Base-by-base conservation (phyloP, 2,888 invertebrate species). In the Tetheella fluctuosa region DNA sequence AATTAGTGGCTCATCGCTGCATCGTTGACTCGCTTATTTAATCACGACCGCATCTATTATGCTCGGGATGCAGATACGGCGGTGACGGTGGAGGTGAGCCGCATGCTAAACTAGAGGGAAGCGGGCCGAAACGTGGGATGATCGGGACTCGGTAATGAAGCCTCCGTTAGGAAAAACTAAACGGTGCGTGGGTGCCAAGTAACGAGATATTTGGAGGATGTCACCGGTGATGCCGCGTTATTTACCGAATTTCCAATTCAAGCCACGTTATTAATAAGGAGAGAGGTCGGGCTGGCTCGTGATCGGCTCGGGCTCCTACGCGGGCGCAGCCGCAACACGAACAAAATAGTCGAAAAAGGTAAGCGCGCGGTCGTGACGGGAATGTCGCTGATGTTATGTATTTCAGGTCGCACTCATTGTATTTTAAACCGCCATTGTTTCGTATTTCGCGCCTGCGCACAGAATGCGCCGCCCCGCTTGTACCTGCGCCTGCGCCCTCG, bases 351-450 rank as follows among this genome's bases (percentile, higher is more conserved):
- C 89, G 80, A 90, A 91, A 90, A 90, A 90, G 90, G 90, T 83
- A 84, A 84, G 79, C 81, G 80, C 84, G 81, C 84, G 80, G 77
- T 91, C 91, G 92, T 92, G 92, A 90, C 89, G 86, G 87, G 91
- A 91, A 91, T 90, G 88, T 88, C 83, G 86, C 86, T 77, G 83
- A 76, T 77, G 85, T 83, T 86, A 84, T 86, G 87, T 86, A 85
- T 89, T 89, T 87, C 82, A 84, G 89, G 72, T 80, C 84, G 85
- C 86, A 86, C 87, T 89, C 89, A 91, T 91, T 90, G 91, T 91
- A 91, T 91, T 91, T 81, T 91, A 91, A 91, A 90, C 85, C 87
- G 81, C 91, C 83, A 91, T 92, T 90, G 91, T 91, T 86, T 88
- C 87, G 86, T 85, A 88, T 84, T 90, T 89, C 88, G 88, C 91